Percentiles rank a stretch among this genome's conserved stretches.
phyloP scores from a whole-genome alignment of 2,888 invertebrate genomes.

The Acanthosepion esculentum region DNA sequence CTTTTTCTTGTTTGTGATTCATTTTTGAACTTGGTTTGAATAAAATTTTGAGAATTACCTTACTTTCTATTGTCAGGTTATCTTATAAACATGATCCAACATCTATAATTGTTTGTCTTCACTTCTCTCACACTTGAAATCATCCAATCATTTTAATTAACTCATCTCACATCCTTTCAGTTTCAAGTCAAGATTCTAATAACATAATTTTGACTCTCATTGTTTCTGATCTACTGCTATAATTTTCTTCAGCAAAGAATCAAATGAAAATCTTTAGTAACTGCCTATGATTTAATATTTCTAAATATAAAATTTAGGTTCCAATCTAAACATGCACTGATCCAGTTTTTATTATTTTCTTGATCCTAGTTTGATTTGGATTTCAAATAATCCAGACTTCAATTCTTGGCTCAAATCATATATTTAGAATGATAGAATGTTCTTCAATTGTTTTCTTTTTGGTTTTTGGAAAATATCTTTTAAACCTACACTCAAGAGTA shows the following conservation, averaged over 20 bases:
- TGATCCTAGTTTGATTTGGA: not conserved
- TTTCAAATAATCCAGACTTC: not conserved
- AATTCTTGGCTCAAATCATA: not conserved
- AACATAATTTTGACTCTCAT: not conserved
- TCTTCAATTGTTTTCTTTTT: not conserved
- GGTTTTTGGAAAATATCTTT: not conserved
- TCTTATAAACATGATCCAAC: not conserved
- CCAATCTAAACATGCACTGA: not conserved
- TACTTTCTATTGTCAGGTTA: not conserved
- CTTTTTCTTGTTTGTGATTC: not conserved
- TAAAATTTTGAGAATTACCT: not conserved
- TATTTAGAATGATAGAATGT: not conserved
- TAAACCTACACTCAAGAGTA: not conserved
- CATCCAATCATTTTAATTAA: not conserved
- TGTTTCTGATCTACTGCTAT: not conserved
- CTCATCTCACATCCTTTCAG: not conserved
- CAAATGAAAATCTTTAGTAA: not conserved
- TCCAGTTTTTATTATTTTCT: not conserved
- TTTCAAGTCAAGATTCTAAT: not conserved
- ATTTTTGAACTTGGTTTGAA: not conserved
- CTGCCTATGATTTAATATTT: not conserved
- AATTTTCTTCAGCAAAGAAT: not conserved
- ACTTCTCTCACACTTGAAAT: not conserved
- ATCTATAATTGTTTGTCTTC: not conserved
- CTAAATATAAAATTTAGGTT: not conserved